A percentile compares a stretch with the other conserved stretches of the same genome.
These are phyloP conservation scores for Heliconius himera DNA, from an alignment of 1,140 invertebrate genomes.

Conservation along the genomic window DNA sequence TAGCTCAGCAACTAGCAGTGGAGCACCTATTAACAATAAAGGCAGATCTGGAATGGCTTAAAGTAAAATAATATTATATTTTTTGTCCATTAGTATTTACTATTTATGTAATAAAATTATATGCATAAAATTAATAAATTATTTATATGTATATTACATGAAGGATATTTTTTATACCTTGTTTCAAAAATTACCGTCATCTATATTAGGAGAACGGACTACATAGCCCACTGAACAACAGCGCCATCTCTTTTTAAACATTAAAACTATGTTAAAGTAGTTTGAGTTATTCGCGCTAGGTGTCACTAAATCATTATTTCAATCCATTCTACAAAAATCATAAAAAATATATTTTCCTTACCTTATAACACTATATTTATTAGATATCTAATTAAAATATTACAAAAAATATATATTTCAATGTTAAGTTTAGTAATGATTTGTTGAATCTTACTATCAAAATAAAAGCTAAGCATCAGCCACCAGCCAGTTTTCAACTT, in stretches of 20 bases:
- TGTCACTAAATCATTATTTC: not conserved
- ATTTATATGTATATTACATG: not conserved
- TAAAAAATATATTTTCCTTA: not conserved
- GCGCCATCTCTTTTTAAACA: not conserved
- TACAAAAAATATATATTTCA: not conserved
- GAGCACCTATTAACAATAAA: conserved; percentile 52
- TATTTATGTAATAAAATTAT: not conserved
- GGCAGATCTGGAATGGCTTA: conserved; percentile 46
- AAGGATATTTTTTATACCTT: not conserved
- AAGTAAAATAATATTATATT: not conserved
- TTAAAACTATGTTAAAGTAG: not conserved
- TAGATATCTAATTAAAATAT: too few species aligned
- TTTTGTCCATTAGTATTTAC: not conserved
- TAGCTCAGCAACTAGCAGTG: conserved; percentile 55
- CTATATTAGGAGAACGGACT: not conserved
- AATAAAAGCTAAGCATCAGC: not conserved
- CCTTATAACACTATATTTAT: too few species aligned
- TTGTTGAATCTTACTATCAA: not conserved
- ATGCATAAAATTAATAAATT: not conserved
- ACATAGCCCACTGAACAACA: not conserved
- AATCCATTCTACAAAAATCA: not conserved
- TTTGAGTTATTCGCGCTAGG: not conserved
- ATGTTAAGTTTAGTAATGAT: not conserved
- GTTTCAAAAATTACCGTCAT: not conserved
- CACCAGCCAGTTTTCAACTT: conserved; percentile 1